Evolutionary conservation across 1,140 invertebrate genomes (phyloP).

Genomic region (Sipha flava): DNA sequence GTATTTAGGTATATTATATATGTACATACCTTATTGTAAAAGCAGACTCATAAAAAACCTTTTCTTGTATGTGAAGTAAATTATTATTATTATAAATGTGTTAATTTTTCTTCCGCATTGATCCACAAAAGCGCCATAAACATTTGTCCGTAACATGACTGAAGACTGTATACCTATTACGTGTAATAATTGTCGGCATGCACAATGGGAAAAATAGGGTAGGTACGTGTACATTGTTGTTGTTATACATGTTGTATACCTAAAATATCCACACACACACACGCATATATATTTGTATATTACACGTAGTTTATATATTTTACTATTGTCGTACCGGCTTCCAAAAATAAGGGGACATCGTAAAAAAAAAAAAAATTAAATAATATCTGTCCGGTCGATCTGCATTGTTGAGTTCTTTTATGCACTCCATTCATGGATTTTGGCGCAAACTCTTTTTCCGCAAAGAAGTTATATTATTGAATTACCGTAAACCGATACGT

Average conservation of each 20-base stretch:
- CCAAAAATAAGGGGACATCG: background rate
- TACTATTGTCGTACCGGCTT: background rate
- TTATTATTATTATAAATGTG: background rate
- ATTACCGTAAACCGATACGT: conserved; percentile 28
- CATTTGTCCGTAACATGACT: background rate
- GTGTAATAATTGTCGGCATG: background rate
- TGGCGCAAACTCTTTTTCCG: conserved; percentile 25
- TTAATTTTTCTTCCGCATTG: background rate
- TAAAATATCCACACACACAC: background rate
- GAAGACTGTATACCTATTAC: background rate
- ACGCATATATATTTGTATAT: background rate
- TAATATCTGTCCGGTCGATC: conserved; percentile 16
- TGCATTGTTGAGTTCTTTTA: conserved; percentile 15
- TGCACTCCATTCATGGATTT: conserved; percentile 10
- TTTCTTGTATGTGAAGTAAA: background rate
- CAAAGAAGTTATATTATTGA: conserved; percentile 19
- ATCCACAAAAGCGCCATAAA: background rate
- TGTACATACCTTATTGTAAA: background rate
- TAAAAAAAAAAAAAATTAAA: conserved; percentile 1
- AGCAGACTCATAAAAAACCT: background rate
- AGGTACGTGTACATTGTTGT: background rate
- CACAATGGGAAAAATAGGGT: background rate
- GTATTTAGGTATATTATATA: background rate
- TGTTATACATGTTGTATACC: background rate
- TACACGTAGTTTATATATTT: background rate